These are phyloP conservation scores for Muraenolepis orangiensis DNA, from an alignment of 2,797 vertebrate species.

Conservation along the genomic window DNA sequence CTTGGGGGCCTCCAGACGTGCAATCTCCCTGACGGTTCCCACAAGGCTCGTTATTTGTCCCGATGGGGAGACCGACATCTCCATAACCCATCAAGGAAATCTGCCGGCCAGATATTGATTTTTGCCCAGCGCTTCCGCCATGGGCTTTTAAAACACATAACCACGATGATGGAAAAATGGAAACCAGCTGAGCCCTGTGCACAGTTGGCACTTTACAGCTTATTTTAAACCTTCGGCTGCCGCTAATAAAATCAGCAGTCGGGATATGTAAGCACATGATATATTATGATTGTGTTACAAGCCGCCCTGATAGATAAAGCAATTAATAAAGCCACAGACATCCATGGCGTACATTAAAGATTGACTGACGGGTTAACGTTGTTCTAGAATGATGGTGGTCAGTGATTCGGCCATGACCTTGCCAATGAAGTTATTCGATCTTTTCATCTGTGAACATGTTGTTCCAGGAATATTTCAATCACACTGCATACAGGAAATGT, in stretches of 20 bases:
- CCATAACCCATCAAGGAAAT: slow-evolving; percentile 44
- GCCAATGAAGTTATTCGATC: neutral
- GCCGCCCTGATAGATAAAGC: slow-evolving; percentile 29
- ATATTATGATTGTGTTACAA: slow-evolving; percentile 22
- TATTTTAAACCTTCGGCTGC: slow-evolving; percentile 38
- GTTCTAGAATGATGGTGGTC: neutral
- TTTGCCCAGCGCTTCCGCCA: slow-evolving; percentile 27
- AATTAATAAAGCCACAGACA: slow-evolving; percentile 9
- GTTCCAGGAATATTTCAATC: neutral
- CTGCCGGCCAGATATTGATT: slow-evolving; percentile 54
- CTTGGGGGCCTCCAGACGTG: slow-evolving; percentile 26
- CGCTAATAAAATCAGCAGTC: slow-evolving; percentile 30
- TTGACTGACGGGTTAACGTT: neutral
- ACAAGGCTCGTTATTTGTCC: slow-evolving; percentile 23
- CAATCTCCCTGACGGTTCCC: slow-evolving; percentile 15
- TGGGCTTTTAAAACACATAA: slow-evolving; percentile 43
- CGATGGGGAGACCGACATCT: slow-evolving; percentile 16
- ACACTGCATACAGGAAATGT: neutral
- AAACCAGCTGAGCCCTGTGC: slow-evolving; percentile 59
- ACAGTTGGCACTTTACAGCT: slow-evolving; percentile 46
- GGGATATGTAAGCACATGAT: slow-evolving; percentile 19
- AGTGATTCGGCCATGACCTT: neutral
- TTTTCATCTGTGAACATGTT: neutral
- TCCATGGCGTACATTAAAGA: slow-evolving; percentile 17
- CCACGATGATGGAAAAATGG: slow-evolving; percentile 60